A percentile compares a stretch with the other conserved stretches of the same genome.
phyloP scores from a whole-genome alignment of 2,797 vertebrate genomes.

The Sebastes minor region DNA sequence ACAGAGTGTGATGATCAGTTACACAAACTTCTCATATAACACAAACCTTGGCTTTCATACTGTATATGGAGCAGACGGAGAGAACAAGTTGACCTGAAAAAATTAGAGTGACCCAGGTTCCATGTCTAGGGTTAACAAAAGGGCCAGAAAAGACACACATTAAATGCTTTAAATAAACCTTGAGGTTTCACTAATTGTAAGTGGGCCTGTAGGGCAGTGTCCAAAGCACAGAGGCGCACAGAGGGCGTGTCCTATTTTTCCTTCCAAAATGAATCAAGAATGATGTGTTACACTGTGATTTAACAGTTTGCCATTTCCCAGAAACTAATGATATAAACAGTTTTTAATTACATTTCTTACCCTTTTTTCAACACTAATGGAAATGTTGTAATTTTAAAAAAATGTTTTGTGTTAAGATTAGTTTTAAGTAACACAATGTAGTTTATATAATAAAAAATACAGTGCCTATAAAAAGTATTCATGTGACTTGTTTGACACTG shows the following conservation, averaged over 20 bases:
- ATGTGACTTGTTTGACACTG: background rate
- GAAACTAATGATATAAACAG: background rate
- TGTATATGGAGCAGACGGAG: background rate
- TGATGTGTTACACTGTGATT: background rate
- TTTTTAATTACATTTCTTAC: background rate
- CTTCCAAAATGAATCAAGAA: background rate
- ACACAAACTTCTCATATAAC: slow-evolving; percentile 2
- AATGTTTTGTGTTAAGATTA: background rate
- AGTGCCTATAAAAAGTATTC: background rate
- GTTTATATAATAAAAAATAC: background rate
- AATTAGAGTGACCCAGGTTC: background rate
- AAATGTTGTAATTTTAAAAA: background rate
- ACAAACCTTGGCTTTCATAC: background rate
- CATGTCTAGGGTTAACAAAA: background rate
- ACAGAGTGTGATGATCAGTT: background rate
- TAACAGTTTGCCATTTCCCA: background rate
- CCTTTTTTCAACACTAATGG: background rate
- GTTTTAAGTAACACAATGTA: background rate
- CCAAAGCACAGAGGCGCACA: background rate
- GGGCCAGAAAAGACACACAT: background rate
- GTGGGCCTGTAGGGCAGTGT: background rate
- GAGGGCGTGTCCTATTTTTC: background rate
- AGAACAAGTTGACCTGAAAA: background rate
- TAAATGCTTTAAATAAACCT: background rate
- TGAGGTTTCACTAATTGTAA: background rate